Evolutionary conservation across 1,140 invertebrate genomes (phyloP), one percentile per base, ranked within the genome.

Genomic region (Saxidomus purpurata): DNA sequence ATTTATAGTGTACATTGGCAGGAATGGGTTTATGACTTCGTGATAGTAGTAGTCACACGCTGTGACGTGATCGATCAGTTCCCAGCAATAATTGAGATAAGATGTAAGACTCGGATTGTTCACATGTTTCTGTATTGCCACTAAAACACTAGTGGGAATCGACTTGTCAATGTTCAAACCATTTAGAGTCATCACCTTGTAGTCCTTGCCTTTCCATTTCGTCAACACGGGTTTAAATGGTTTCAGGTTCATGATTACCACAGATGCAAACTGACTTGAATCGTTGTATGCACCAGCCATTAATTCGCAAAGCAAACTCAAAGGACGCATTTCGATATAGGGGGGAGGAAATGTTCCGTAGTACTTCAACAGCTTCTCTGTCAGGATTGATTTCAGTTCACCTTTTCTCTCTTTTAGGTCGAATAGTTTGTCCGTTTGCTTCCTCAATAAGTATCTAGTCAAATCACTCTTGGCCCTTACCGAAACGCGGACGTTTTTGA

Each of bases 111-210:
- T 38, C 40, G 71, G 71, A 40, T 76, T 38, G 22, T 38, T 76
- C n/a, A 76, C 15, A 40, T 76, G 71, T 15, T 40, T 34, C 38
- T 76, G 22, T 38, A 76, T 40, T 34, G 31, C 0, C 40, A 13
- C n/a, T 8, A 76, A 22, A 38, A 76, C 40, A 38, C 15, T n/a
- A 17, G 13, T 76, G 22, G 71, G 31, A 38, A 76, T 76, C 22
- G 71, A 34, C 40, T 40, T 76, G 40, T 76, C 71, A 38, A 76
- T 76, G 38, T 76, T 76, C n/a, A 40, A 76, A 76, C 71, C n/a
- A n/a, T 34, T 76, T 13, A 76, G n/a, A 22, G 38, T 40, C 38
- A 76, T 25, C 22, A 76, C 40, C 15, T 38, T 76, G 38, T 76
- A 40, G 31, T 76, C 71, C n/a, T 40, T 76, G 17, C 38, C 71